A percentile compares a stretch with the other conserved stretches of the same genome.
Conservation (phyloP, 1,140 invertebrate genomes). For the Rhyacophila brunnea region DNA sequence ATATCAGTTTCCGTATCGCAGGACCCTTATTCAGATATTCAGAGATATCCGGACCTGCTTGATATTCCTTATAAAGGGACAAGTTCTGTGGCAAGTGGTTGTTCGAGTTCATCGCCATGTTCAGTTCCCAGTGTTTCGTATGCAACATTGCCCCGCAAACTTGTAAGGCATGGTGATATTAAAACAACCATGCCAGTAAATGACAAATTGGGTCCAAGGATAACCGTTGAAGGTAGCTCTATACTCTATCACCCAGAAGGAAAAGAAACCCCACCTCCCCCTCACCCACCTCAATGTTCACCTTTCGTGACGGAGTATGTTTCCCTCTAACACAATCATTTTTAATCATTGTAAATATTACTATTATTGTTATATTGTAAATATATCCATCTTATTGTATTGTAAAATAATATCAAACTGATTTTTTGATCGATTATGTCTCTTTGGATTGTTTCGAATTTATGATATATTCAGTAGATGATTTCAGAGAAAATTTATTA, state of each 20-base stretch:
- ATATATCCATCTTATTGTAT: constrained; percentile 11
- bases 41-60: constrained; percentile 74
- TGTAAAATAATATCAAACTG: constrained; percentile 12
- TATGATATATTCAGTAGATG: constrained; percentile 22
- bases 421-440: constrained; percentile 28
- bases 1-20: constrained; percentile 72
- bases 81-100: constrained; percentile 43
- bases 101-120: constrained; percentile 35
- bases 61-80: constrained; percentile 65
- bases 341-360: constrained; percentile 28
- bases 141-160: constrained; percentile 60
- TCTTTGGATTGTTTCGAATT: constrained; percentile 30
- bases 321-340: constrained; percentile 32
- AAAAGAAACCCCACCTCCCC: constrained; percentile 25
- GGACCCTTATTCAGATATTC: constrained; percentile 59
- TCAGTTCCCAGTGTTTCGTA: constrained; percentile 51
- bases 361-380: constrained; percentile 12
- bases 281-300: constrained; percentile 25
- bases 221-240: constrained; percentile 81
- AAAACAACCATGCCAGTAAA: constrained; percentile 63
- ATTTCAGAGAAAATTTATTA: constrained; percentile 24
- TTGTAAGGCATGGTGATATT: constrained; percentile 45
- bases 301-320: constrained; percentile 30
- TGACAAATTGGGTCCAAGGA: constrained; percentile 86
- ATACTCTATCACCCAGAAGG: constrained; percentile 75